Evolutionary conservation across 2,113 vertebrate genomes (phyloP).

Genomic region (Silurus asotus): DNA sequence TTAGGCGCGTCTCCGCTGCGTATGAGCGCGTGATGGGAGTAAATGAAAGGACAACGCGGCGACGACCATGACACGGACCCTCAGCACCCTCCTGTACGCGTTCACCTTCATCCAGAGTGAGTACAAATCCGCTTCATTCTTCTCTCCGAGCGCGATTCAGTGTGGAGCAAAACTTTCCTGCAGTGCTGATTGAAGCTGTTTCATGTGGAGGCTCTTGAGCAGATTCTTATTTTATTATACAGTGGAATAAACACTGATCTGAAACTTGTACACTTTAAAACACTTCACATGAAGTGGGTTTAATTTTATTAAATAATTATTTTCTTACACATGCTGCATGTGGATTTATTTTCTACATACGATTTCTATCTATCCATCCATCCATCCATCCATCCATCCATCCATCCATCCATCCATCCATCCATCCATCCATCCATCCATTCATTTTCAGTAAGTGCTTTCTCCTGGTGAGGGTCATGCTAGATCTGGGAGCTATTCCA

Average conservation of each 20-base stretch:
- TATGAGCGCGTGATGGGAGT: conserved; percentile 12
- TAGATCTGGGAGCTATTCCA: neutral
- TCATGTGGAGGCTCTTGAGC: neutral
- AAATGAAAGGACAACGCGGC: neutral
- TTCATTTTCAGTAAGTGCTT: neutral
- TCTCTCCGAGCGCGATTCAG: neutral
- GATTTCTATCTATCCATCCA: no score
- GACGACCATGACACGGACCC: conserved; percentile 63
- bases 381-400: neutral
- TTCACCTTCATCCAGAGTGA: conserved; percentile 67
- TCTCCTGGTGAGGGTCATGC: neutral
- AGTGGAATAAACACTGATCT: neutral
- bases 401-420: neutral
- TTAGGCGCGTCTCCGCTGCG: conserved; percentile 27
- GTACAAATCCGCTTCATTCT: conserved; percentile 43
- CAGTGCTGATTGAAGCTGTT: neutral
- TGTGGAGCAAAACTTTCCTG: neutral
- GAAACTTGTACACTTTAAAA: neutral
- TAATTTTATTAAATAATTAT: no score
- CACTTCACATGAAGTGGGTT: no score
- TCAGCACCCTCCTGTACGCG: conserved; percentile 62
- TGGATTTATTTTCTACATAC: neutral
- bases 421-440: neutral
- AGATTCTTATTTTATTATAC: neutral
- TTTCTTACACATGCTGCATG: neutral